Evolutionary conservation across 2,113 vertebrate genomes (phyloP).

Genomic region (Rhabdornis inornatus): DNA sequence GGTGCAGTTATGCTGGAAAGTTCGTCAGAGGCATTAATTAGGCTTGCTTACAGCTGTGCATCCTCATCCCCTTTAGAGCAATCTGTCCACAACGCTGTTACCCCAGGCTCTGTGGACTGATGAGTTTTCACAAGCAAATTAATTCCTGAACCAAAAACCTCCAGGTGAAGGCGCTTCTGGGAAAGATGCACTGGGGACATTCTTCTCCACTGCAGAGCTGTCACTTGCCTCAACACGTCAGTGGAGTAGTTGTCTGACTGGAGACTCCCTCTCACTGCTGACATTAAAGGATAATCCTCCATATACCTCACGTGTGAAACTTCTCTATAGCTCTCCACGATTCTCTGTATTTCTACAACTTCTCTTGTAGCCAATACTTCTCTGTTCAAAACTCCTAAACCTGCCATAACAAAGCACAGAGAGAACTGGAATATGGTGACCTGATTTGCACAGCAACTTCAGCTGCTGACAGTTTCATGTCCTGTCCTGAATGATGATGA

Average conservation of each 20-base stretch:
- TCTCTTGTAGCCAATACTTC: neutral
- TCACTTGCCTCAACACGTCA: neutral
- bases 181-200: neutral
- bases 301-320: neutral
- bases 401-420: neutral
- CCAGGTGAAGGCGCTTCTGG: neutral
- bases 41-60: neutral
- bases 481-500: neutral
- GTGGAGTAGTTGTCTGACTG: neutral
- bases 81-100: neutral
- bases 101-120: neutral
- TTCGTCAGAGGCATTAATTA: neutral
- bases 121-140: neutral
- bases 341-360: neutral
- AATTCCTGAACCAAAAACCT: neutral
- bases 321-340: neutral
- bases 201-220: neutral
- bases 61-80: neutral
- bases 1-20: neutral
- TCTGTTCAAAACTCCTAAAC: neutral
- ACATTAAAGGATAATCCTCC: neutral
- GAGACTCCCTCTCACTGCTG: neutral
- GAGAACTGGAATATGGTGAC: neutral
- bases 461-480: neutral
- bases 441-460: neutral